Base-by-base conservation (phyloP, 1,140 invertebrate genomes). In the Triops cancriformis region DNA sequence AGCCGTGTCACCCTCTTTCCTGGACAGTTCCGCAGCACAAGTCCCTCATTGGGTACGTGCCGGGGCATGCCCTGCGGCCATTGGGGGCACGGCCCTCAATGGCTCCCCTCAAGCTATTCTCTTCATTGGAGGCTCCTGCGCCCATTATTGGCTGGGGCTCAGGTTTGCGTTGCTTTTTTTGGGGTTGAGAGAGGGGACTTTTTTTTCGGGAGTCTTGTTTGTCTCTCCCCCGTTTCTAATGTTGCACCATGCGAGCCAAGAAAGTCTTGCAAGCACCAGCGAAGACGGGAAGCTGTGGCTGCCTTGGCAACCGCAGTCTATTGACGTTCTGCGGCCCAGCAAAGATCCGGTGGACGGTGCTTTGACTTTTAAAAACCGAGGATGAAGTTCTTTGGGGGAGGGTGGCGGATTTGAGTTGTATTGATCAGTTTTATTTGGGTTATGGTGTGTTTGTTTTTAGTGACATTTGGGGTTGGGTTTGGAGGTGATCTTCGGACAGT, bases 31-130 rank as follows among this genome's bases (percentile, higher is more conserved):
- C 51, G 23, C 31, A 64, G 51, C 51, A 64, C 14, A 64, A 18
- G 51, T 18, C 23, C 51, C 51, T 64, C 51, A 64, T 64, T 64
- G 51, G 51, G 51, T 64, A 14, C 51, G 51, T 64, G 23, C 51
- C 51, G 51, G 51, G 51, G 51, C 51, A 64, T 64, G 51, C 51
- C 51, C 51, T 64, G 23, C 51, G 51, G 51, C 51, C 51, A 64
- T 64, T 64, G 51, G 51, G 51, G 51, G 51, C 51, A 64, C 23
- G 51, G 51, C 51, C 51, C 51, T 64, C 51, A 64, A 64, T 64
- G 51, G 51, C 51, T 64, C 51, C 51, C 31, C 51, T 64, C 51
- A 64, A 23, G 51, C 51, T 64, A 64, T 64, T 64, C n/a, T 64
- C 51, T 64, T 64, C 51, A 64, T 64, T 64, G 51, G 51, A 64